phyloP scores from a whole-genome alignment of 2,113 vertebrate genomes.

The Triplophysa tibetana region DNA sequence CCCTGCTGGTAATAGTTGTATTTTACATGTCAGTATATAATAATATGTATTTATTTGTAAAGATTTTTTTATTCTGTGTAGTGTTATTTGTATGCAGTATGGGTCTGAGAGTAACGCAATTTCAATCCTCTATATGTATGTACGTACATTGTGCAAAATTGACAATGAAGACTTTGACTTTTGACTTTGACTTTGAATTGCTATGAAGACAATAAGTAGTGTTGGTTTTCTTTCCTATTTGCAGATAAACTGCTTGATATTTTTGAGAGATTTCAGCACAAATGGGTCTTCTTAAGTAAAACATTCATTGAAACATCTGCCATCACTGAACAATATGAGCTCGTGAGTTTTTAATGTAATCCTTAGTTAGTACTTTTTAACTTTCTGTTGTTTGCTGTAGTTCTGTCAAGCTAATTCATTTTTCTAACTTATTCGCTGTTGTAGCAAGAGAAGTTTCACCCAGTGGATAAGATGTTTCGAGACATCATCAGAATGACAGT shows the following conservation, averaged over 20 bases:
- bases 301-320: conserved; percentile 72
- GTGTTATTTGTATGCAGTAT: too few relatives aligned
- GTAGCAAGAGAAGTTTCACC: conserved; percentile 73
- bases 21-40: too few relatives aligned
- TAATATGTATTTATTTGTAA: too few relatives aligned
- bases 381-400: not conserved
- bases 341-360: conserved; percentile 70
- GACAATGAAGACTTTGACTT: too few relatives aligned
- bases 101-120: too few relatives aligned
- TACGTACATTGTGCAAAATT: too few relatives aligned
- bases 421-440: not conserved
- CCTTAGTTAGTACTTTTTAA: not conserved
- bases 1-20: too few relatives aligned
- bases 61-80: too few relatives aligned
- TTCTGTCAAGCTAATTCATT: not conserved
- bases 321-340: conserved; percentile 57
- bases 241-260: conserved; percentile 73
- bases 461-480: conserved; percentile 72
- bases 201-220: not conserved
- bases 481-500: conserved; percentile 69
- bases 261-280: conserved; percentile 78
- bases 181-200: too few relatives aligned
- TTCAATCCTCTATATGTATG: too few relatives aligned
- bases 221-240: not conserved
- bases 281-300: conserved; percentile 80